These are phyloP conservation scores for Lypha dubia DNA, from an alignment of 2,888 invertebrate species.

Conservation along the genomic window DNA sequence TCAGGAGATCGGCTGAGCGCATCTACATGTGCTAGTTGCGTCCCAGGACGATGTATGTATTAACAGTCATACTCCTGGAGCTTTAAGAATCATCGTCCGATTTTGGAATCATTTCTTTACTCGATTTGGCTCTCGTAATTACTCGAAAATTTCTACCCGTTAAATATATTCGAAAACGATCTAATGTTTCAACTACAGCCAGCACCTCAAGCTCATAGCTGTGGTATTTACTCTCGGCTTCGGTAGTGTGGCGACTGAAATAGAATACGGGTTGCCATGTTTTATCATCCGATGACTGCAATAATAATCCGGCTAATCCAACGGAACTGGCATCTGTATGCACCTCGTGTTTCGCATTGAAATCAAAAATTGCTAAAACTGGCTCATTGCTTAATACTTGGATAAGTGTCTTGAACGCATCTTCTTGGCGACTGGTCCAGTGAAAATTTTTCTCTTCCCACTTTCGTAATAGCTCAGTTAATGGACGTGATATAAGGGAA, in stretches of 20 bases:
- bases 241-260: conserved; percentile 69
- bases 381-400: conserved; percentile 47
- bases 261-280: conserved; percentile 68
- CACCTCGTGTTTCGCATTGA: conserved; percentile 64
- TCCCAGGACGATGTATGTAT: conserved; percentile 26
- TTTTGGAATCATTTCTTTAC: conserved; percentile 29
- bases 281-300: conserved; percentile 60
- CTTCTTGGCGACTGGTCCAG: not conserved
- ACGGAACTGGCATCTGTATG: conserved; percentile 70
- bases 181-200: conserved; percentile 66
- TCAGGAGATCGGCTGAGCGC: conserved; percentile 54
- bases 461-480: conserved; percentile 26
- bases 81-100: conserved; percentile 43
- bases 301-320: conserved; percentile 71
- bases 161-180: conserved; percentile 71
- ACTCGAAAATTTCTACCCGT: conserved; percentile 47
- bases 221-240: conserved; percentile 63
- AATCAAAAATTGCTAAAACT: conserved; percentile 55
- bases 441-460: conserved; percentile 15
- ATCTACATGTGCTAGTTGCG: conserved; percentile 51
- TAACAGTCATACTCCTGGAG: conserved; percentile 38
- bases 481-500: conserved; percentile 48
- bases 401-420: conserved; percentile 45
- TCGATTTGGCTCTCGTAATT: not conserved
- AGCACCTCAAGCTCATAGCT: conserved; percentile 70